Evolutionary conservation across 1,140 invertebrate genomes (phyloP).

Genomic region (Anastrepha obliqua): DNA sequence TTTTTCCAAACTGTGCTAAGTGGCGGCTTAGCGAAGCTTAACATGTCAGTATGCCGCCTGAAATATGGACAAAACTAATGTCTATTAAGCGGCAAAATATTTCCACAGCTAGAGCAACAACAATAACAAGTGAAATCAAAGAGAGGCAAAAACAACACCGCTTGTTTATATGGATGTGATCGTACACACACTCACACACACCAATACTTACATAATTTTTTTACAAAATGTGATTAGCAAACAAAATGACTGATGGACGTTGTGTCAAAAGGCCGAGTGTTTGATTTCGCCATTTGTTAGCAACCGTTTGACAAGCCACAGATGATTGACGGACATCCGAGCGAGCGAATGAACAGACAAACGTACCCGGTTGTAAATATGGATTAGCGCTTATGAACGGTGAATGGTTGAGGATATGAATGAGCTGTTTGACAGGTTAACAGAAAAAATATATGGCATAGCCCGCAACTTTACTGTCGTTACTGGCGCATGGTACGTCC

Average conservation of each 20-base stretch:
- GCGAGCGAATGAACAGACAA: not conserved
- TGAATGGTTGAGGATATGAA: not conserved
- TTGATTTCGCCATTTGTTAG: conserved; percentile 46
- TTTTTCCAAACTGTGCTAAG: conserved; percentile 35
- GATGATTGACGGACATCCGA: conserved; percentile 38
- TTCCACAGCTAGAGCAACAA: not conserved
- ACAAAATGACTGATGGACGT: conserved; percentile 39
- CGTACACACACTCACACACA: not conserved
- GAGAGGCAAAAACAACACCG: not conserved
- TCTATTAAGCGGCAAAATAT: conserved; percentile 39
- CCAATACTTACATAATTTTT: not conserved
- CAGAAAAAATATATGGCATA: not conserved
- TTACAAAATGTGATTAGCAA: conserved; percentile 39
- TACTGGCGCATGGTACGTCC: no score
- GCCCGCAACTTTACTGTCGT: no score
- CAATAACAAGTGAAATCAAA: not conserved
- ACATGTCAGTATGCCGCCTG: conserved; percentile 33
- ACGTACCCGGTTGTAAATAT: not conserved
- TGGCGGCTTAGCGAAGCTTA: conserved; percentile 32
- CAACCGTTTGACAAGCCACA: conserved; percentile 37
- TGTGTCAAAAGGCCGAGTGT: conserved; percentile 42
- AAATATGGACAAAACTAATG: conserved; percentile 33
- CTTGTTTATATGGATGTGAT: not conserved
- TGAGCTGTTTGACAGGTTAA: not conserved
- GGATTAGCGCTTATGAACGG: not conserved